A percentile compares a stretch with the other conserved stretches of the same genome.
These are phyloP conservation scores for Cataglyphis albicans DNA, from an alignment of 2,888 invertebrate species.

Conservation along the genomic window DNA sequence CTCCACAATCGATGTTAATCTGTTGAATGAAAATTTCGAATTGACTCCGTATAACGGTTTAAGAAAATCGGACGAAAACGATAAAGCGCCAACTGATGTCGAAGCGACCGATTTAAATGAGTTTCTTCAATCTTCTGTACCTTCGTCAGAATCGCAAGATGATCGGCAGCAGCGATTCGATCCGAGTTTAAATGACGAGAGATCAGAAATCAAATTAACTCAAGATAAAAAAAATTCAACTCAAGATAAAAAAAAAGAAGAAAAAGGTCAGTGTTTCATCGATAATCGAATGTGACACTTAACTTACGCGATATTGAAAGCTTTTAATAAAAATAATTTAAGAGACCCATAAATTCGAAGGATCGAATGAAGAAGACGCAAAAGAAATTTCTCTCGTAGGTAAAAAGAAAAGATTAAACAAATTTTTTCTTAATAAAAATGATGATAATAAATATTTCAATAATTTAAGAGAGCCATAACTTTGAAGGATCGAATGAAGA, in stretches of 20 bases:
- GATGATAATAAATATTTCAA: too few species aligned
- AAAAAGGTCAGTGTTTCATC: background rate
- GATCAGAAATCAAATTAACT: background rate
- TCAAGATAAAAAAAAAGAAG: background rate
- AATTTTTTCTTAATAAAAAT: too few species aligned
- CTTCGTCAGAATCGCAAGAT: conserved; percentile 9
- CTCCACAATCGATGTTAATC: conserved; percentile 88
- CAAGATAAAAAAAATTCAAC: background rate
- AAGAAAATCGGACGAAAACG: conserved; percentile 84
- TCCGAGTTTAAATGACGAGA: background rate
- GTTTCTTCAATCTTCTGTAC: conserved; percentile 34
- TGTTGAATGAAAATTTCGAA: conserved; percentile 88
- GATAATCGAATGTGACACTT: background rate
- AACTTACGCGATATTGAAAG: background rate
- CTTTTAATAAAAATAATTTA: background rate
- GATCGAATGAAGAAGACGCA: too few species aligned
- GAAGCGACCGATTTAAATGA: conserved; percentile 62
- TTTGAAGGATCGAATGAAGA: too few species aligned
- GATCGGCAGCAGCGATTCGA: background rate
- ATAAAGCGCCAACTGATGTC: conserved; percentile 17
- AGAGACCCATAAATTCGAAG: background rate
- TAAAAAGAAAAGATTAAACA: too few species aligned
- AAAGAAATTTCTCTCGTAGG: too few species aligned
- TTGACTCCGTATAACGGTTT: conserved; percentile 88
- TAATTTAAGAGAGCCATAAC: too few species aligned